Percentiles rank a stretch among this genome's conserved stretches.
Conservation (phyloP, 2,113 vertebrate species). For the Crotalus viridis region DNA sequence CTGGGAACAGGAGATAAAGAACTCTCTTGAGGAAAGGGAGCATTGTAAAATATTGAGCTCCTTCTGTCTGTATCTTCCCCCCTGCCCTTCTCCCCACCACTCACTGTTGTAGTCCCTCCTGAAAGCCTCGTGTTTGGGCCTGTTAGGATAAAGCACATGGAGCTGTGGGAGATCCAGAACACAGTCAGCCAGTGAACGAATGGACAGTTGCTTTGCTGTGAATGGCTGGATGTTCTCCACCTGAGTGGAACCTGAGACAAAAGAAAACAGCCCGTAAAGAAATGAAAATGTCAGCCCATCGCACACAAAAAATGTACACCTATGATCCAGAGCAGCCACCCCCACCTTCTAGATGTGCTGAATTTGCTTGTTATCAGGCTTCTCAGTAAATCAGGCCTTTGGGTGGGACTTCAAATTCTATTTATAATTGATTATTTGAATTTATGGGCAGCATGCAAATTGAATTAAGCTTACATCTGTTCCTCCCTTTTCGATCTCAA, state of each 20-base stretch:
- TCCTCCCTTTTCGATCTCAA: background rate
- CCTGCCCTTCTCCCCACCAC: background rate
- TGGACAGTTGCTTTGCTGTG: slow-evolving; percentile 88
- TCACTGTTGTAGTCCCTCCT: slow-evolving; percentile 88
- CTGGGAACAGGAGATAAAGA: background rate
- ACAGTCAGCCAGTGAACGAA: slow-evolving; percentile 86
- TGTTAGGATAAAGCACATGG: slow-evolving; percentile 80
- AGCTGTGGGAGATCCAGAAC: slow-evolving; percentile 87
- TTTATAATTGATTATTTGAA: background rate
- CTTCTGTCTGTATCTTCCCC: background rate
- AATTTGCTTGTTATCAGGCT: background rate
- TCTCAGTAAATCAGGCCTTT: background rate
- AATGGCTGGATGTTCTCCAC: slow-evolving; percentile 96
- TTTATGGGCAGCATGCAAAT: background rate
- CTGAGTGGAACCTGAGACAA: slow-evolving; percentile 74
- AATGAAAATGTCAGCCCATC: background rate
- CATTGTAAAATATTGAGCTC: background rate
- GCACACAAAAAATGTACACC: background rate
- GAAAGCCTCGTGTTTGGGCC: slow-evolving; percentile 84
- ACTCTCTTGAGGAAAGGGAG: background rate
- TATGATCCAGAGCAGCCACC: background rate
- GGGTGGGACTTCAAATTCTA: background rate
- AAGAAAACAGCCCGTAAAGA: background rate
- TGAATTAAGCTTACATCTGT: background rate
- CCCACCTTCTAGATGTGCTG: background rate